Evolutionary conservation across 2,888 invertebrate species (phyloP).

Genomic region (Perdita meconis): DNA sequence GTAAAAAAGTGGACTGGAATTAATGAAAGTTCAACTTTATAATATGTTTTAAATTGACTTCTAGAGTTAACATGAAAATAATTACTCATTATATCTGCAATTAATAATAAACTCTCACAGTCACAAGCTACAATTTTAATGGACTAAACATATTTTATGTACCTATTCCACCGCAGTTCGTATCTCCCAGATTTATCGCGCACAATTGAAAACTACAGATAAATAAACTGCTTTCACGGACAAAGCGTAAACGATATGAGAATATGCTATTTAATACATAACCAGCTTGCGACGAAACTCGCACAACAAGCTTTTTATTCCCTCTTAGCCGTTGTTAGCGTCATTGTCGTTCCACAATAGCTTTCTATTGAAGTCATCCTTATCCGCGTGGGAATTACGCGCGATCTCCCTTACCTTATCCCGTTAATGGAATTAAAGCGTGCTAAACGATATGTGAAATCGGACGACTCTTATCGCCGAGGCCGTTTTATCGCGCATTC

Average conservation of each 20-base stretch:
- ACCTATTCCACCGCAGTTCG: background rate
- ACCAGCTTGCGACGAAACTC: background rate
- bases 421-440: constrained; percentile 73
- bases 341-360: constrained; percentile 7
- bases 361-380: constrained; percentile 50
- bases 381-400: constrained; percentile 62
- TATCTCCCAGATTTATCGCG: background rate
- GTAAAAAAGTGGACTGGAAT: no score
- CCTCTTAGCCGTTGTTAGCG: constrained; percentile 6
- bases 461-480: constrained; percentile 43
- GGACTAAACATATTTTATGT: background rate
- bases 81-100: no score
- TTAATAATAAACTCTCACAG: no score
- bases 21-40: no score
- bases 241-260: background rate
- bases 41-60: no score
- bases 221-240: background rate
- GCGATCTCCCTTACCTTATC: constrained; percentile 54
- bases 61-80: no score
- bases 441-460: constrained; percentile 72
- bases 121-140: no score
- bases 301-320: background rate
- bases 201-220: background rate
- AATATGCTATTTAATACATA: no score
- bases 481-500: constrained; percentile 53